These are phyloP conservation scores for Heliconius nattereri DNA, from an alignment of 1,140 invertebrate species.

Conservation along the genomic window DNA sequence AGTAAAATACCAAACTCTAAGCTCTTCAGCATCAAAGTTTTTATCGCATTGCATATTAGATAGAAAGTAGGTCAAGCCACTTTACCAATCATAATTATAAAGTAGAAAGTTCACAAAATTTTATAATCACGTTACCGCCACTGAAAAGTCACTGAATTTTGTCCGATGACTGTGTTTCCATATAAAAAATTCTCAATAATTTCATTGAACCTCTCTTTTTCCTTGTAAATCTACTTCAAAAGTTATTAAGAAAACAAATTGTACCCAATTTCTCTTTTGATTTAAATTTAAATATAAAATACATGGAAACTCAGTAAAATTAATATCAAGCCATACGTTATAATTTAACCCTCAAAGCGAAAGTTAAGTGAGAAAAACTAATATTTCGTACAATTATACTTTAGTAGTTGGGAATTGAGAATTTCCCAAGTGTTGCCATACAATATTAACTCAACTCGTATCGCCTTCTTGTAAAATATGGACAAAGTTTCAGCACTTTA, in stretches of 20 bases:
- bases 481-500: slow-evolving; percentile 27
- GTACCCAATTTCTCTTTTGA: neutral
- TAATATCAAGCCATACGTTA: neutral
- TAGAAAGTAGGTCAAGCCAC: slow-evolving; percentile 8
- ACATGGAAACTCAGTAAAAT: neutral
- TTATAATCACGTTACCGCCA: slow-evolving; percentile 7
- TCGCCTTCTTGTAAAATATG: slow-evolving; percentile 27
- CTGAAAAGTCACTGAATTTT: neutral
- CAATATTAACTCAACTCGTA: slow-evolving; percentile 20
- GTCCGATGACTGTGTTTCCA: neutral
- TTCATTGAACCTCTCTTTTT: neutral
- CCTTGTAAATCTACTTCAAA: neutral
- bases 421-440: slow-evolving; percentile 15
- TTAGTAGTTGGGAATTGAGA: slow-evolving; percentile 9
- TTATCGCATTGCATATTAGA: neutral
- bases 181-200: neutral
- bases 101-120: neutral
- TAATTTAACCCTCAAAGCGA: neutral
- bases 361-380: neutral
- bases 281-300: neutral
- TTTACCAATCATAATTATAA: slow-evolving; percentile 9
- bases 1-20: no score
- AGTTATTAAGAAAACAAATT: neutral
- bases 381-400: slow-evolving; percentile 10
- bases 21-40: neutral